Percentiles rank a stretch among this genome's conserved stretches.
These are phyloP conservation scores for Antennarius maculatus DNA, from an alignment of 2,797 vertebrate species.

Conservation along the genomic window DNA sequence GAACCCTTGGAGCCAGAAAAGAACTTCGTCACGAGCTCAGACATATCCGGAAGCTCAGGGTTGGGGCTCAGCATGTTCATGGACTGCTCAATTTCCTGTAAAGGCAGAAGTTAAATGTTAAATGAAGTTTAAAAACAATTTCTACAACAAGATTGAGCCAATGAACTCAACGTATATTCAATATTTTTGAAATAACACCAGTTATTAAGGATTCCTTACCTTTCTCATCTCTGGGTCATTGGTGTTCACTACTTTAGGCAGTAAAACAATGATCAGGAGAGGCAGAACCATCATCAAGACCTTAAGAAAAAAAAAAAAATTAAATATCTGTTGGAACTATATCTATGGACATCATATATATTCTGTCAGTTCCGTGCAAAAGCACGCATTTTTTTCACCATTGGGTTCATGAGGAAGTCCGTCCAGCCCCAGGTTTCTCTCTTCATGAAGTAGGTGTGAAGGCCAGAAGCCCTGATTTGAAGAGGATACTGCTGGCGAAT, in stretches of 20 bases:
- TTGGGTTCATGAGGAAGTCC: constrained; percentile 99
- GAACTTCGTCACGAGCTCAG: constrained; percentile 98
- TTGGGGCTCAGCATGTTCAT: constrained; percentile 99
- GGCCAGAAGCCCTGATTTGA: constrained; percentile 90
- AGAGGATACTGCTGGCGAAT: constrained; percentile 93
- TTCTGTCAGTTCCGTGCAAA: neutral
- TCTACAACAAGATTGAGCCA: no score
- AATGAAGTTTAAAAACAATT: neutral
- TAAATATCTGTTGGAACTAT: neutral
- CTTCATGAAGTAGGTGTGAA: constrained; percentile 95
- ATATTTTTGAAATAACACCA: neutral
- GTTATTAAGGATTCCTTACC: constrained; percentile 75
- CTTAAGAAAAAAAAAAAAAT: constrained; percentile 64
- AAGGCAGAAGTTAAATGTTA: neutral
- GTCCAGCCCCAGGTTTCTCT: constrained; percentile 99
- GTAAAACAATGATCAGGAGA: constrained; percentile 94
- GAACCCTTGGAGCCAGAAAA: constrained; percentile 95
- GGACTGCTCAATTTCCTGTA: constrained; percentile 98
- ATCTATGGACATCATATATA: neutral
- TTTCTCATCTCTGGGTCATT: constrained; percentile 99
- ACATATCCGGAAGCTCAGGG: constrained; percentile 97
- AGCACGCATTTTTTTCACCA: constrained; percentile 81
- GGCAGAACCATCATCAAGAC: constrained; percentile 99
- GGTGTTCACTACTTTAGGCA: constrained; percentile 98
- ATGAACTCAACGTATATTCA: neutral